Evolutionary conservation across 2,888 invertebrate genomes (phyloP).

Genomic region (Ectemnius lituratus): DNA sequence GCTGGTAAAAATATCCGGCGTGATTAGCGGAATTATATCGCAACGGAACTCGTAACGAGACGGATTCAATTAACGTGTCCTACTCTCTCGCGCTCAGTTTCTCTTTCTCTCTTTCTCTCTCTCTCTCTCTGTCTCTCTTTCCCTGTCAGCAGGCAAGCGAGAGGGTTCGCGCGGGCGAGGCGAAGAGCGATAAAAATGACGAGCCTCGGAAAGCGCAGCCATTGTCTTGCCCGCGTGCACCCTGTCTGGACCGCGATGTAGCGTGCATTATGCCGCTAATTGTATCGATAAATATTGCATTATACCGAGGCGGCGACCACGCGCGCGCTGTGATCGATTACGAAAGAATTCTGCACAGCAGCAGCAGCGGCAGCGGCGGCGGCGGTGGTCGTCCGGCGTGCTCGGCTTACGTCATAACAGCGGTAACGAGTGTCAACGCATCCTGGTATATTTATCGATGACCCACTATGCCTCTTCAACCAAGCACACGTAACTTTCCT

Average conservation of each 20-base stretch:
- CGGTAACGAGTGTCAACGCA: conserved; percentile 1
- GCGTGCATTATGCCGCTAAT: conserved; percentile 39
- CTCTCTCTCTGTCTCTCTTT: neutral
- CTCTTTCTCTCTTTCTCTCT: neutral
- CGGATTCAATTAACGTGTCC: conserved; percentile 53
- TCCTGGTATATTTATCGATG: neutral
- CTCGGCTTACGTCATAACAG: conserved; percentile 1
- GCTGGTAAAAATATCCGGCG: conserved; percentile 38
- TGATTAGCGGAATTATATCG: conserved; percentile 54
- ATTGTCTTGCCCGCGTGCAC: conserved; percentile 16
- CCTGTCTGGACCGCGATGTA: conserved; percentile 13
- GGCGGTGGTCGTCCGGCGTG: neutral
- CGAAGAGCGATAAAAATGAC: conserved; percentile 5
- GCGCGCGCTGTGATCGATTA: neutral
- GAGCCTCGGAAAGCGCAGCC: neutral
- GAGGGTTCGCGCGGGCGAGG: neutral
- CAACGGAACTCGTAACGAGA: conserved; percentile 57
- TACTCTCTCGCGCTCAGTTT: neutral
- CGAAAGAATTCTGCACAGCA: neutral
- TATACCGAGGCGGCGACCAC: conserved; percentile 12
- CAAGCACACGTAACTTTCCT: neutral
- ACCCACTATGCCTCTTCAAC: neutral
- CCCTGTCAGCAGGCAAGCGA: neutral
- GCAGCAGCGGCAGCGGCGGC: neutral
- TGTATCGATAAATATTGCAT: conserved; percentile 43